A percentile compares a stretch with the other conserved stretches of the same genome.
These are phyloP conservation scores for Ambastaia sidthimunki DNA, from an alignment of 2,797 vertebrate species.

Conservation along the genomic window DNA sequence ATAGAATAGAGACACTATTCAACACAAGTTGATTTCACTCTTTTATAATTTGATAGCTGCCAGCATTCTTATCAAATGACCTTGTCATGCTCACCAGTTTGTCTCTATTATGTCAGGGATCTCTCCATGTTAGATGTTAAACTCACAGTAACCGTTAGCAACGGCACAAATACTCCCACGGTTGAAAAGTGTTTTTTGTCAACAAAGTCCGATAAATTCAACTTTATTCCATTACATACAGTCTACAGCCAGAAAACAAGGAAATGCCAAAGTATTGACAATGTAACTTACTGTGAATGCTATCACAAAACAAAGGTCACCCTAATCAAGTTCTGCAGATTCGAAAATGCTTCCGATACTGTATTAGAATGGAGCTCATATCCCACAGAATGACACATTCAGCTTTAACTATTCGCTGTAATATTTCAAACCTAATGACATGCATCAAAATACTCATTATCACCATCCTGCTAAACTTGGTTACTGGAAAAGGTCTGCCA, in stretches of 20 bases:
- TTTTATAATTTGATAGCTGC: not conserved
- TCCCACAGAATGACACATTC: not conserved
- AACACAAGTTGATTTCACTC: not conserved
- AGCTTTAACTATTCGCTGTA: no score
- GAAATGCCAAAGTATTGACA: conserved; percentile 11
- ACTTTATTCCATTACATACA: conserved; percentile 41
- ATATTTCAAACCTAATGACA: conserved; percentile 2
- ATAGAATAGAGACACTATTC: no score
- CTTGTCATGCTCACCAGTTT: conserved; percentile 24
- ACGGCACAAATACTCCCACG: conserved; percentile 28
- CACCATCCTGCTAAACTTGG: not conserved
- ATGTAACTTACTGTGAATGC: not conserved
- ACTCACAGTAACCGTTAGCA: conserved; percentile 41
- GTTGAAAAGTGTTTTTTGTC: conserved; percentile 24
- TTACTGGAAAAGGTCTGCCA: conserved; percentile 30
- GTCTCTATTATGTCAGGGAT: conserved; percentile 33
- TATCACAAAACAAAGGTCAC: conserved; percentile 42
- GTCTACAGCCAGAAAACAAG: conserved; percentile 27
- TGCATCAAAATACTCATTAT: not conserved
- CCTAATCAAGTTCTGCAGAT: not conserved
- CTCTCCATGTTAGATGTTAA: conserved; percentile 37
- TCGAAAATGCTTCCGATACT: not conserved
- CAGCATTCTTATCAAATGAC: conserved; percentile 40
- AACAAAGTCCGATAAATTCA: conserved; percentile 40
- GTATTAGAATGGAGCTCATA: not conserved